These are phyloP conservation scores for Equus przewalskii DNA, from an alignment of 2,113 vertebrate genomes.

Conservation along the genomic window DNA sequence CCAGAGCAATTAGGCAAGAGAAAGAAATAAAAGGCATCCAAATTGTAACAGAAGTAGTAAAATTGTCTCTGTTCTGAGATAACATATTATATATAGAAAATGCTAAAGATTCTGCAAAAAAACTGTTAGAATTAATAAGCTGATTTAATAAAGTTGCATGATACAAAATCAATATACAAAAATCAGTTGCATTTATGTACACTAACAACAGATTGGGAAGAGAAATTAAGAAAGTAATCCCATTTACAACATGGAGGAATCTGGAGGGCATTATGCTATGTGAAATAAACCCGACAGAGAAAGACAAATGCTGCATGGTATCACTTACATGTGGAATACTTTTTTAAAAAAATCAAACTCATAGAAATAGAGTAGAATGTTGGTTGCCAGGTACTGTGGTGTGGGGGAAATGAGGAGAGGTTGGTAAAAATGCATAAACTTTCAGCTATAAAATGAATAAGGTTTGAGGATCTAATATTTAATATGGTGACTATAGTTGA, in stretches of 20 bases:
- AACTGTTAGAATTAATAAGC: too few species aligned
- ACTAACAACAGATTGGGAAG: too few species aligned
- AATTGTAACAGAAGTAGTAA: too few species aligned
- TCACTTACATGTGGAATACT: not conserved
- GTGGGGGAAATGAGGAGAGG: not conserved
- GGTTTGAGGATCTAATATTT: not conserved
- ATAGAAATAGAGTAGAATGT: not conserved
- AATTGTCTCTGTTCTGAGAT: too few species aligned
- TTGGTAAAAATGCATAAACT: not conserved
- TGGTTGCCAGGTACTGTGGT: not conserved
- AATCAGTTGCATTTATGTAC: too few species aligned
- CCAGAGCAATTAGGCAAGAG: too few species aligned
- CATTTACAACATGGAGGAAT: not conserved
- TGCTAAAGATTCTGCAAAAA: too few species aligned
- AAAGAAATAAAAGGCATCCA: too few species aligned
- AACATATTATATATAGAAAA: too few species aligned
- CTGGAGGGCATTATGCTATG: not conserved
- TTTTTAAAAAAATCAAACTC: not conserved
- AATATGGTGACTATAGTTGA: not conserved
- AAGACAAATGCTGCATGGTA: not conserved
- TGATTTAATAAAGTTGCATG: too few species aligned
- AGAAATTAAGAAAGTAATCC: too few species aligned
- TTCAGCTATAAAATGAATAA: not conserved
- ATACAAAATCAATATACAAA: too few species aligned
- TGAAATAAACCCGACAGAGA: not conserved